Evolutionary conservation across 1,140 invertebrate species (phyloP), one percentile per base, ranked within the genome.

Genomic region (Drosophila orosa): DNA sequence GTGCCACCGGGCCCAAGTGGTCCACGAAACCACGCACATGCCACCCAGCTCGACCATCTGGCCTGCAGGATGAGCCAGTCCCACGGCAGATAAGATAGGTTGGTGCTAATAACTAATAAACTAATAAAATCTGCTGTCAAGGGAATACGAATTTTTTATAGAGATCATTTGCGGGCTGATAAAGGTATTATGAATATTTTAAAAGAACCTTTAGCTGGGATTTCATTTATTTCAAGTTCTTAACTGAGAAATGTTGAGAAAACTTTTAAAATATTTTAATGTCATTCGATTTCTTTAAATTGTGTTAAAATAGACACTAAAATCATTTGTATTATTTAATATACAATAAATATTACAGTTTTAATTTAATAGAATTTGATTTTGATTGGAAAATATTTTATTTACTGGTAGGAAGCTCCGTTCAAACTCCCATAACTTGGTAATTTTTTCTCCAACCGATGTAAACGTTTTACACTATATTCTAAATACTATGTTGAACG

Each of bases 1-100:
- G 22, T 10, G 33, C 27, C 3, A 10, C 60, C 33, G 47, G 27
- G n/a, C 33, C 50, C 59, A 55, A 27, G 52, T 37, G 24, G 17
- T 61, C 13, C 17, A 8, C 17, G n/a, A 25, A 15, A 5, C 17
- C 35, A 56, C 24, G 13, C 29, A 9, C 13, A 22, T 52, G 27
- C n/a, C 17, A 27, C 33, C 24, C 25, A 19, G 50, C 6, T 24
- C 33, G 13, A n/a, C 25, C 54, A 62, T 62, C 33, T 62, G 60
- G 54, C 50, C n/a, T 2, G 7, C 29, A 29, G 33, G 52, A 58
- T 39, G 59, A 56, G 31, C 59, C 29, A 52, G 29, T 9, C 29
- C n/a, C 59, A 37, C 25, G 12, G 5, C 33, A 58, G 60, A 58
- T 62, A 62, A 59, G 60, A 62, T 59, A 62, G 27, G 60, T n/a